Evolutionary conservation across 2,797 vertebrate species (phyloP), one percentile per base, ranked within the genome.

Genomic region (Crocodylus rhombifer): DNA sequence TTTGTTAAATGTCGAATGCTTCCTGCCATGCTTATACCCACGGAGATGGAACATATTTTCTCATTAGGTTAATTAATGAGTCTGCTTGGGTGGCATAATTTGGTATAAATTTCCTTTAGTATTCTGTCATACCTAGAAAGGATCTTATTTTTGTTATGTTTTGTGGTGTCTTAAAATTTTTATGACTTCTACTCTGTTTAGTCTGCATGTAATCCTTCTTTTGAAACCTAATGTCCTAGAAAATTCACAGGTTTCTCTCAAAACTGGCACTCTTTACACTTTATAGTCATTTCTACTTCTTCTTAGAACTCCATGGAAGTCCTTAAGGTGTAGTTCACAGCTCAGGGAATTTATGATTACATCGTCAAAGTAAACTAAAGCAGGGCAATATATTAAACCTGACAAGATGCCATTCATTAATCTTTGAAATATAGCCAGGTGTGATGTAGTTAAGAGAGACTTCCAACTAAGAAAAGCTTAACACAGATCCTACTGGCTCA

Each of bases 161-260:
- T 97, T 97, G 97, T 97, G 97, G 97, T 98, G 98, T 97, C 98
- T 98, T 98, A 98, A 98, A 97, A 97, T 97, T 98, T 98, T 98
- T 98, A 98, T 97, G 97, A 97, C 97, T 98, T 97, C 96, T 98
- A 95, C 97, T 97, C 97, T 98, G 98, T 98, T 98, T 98, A 98
- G 98, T 98, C 98, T 98, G 97, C 91, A 95, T 96, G 97, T 98
- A 98, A 98, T 98, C 97, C 97, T 97, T 97, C 97, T 97, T 97
- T 97, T 97, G 97, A 98, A 97, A 98, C 87, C 96, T 97, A 97
- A 98, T 97, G 97, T 98, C 97, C 97, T 97, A 98, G 97, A 97
- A 98, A 98, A 97, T 97, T 97, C 97, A 97, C 97, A 97, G 97
- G 96, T 98, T 97, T 97, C 96, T 97, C 96, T 98, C 96, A 97